A percentile compares a stretch with the other conserved stretches of the same genome.
phyloP scores from a whole-genome alignment of 2,888 invertebrate species.

The Luffia ferchaultella region DNA sequence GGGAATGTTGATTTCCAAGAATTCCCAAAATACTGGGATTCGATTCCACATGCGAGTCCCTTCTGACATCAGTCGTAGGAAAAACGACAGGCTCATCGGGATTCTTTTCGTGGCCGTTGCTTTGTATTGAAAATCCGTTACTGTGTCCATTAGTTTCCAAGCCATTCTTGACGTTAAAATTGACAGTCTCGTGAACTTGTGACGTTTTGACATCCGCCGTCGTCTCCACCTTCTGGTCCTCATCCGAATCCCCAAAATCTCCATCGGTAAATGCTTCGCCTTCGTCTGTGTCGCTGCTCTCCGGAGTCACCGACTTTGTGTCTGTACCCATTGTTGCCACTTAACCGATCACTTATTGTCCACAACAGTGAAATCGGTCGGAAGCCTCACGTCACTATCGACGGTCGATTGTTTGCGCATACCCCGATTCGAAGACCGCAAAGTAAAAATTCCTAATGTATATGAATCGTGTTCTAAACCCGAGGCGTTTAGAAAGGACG shows the following conservation, averaged over 20 bases:
- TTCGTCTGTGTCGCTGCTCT: slow-evolving; percentile 49
- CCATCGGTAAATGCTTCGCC: slow-evolving; percentile 55
- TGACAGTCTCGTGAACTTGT: slow-evolving; percentile 40
- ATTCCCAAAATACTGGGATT: slow-evolving; percentile 60
- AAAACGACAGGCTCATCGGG: neutral
- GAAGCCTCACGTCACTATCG: slow-evolving; percentile 20
- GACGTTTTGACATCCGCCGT: slow-evolving; percentile 22
- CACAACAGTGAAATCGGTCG: neutral
- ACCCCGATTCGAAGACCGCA: slow-evolving; percentile 21
- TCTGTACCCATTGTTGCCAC: slow-evolving; percentile 34
- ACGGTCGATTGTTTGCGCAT: slow-evolving; percentile 30
- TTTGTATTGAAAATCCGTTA: neutral
- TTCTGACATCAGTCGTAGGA: slow-evolving; percentile 25
- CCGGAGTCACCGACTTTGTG: slow-evolving; percentile 34
- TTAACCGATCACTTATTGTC: neutral
- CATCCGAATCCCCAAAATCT: slow-evolving; percentile 52
- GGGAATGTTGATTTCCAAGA: slow-evolving; percentile 57
- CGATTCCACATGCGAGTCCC: slow-evolving; percentile 48
- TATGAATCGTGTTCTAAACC: slow-evolving; percentile 24
- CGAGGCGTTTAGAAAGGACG: neutral
- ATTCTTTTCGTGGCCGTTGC: neutral
- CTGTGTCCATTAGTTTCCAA: slow-evolving; percentile 5
- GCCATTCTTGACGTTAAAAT: neutral
- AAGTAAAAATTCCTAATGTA: neutral
- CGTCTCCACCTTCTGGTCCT: slow-evolving; percentile 33